Base-by-base conservation (phyloP, 2,888 invertebrate species). In the Andricus curvator region DNA sequence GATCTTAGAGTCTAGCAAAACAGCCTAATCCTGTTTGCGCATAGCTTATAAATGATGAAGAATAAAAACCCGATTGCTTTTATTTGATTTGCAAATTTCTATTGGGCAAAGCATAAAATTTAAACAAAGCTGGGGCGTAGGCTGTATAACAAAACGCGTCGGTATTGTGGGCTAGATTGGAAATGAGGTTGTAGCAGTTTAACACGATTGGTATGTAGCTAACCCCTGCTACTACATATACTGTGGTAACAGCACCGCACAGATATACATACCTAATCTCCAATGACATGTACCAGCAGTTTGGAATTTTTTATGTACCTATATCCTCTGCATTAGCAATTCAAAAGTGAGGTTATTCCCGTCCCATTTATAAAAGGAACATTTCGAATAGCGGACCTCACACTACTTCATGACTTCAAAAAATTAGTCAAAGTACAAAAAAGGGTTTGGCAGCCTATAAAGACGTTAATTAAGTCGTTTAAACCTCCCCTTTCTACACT, bases 91-190 rank as follows among this genome's bases (percentile, higher is more conserved):
- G n/a, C 8, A 56, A n/a, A 56, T 8, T 8, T 60, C 78, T 29
- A 41, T 17, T 25, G 25, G 37, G 78, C 65, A 56, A 81, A 82
- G 80, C 81, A 78, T 82, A 68, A 82, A 80, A 81, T 84, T 83
- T 60, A 80, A 80, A 81, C 81, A 79, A 82, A 82, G 79, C 82
- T 78, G 60, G 37, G 37, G 37, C 37, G 37, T 37, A 37, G 37
- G 37, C 37, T 84, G 86, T 79, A 86, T 51, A 51, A 51, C 51
- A 51, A 44, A 44, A 6, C 51, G 20, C 6, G 85, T 87, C 85
- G 81, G 66, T 79, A 80, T 81, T 80, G 84, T 80, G 74, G 80
- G 78, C 80, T 74, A 79, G 79, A 79, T 80, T 68, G 81, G 62
- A 41, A 79, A 79, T 80, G 79, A 80, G 82, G 66, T 78, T 78